phyloP scores from a whole-genome alignment of 2,113 vertebrate genomes.

The Sceloporus tristichus region DNA sequence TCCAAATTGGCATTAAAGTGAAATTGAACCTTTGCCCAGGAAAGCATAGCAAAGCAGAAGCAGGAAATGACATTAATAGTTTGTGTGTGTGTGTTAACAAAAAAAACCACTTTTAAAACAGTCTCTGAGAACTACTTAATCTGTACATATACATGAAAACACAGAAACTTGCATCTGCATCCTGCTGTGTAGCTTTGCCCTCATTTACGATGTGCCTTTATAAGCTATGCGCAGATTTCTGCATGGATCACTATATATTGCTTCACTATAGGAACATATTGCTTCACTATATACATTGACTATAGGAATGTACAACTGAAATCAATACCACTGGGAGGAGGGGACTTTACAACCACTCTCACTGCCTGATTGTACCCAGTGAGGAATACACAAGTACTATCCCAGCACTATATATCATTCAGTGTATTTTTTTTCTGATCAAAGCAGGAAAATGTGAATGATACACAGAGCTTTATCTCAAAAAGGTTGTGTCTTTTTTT shows the following conservation, averaged over 20 bases:
- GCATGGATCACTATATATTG: slow-evolving; percentile 42
- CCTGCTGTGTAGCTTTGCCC: slow-evolving; percentile 6
- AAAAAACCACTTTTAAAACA: no score
- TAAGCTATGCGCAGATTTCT: slow-evolving; percentile 61
- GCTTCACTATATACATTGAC: no score
- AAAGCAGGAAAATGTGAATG: slow-evolving; percentile 44
- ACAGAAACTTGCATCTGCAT: slow-evolving; percentile 22
- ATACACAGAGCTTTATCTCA: slow-evolving; percentile 42
- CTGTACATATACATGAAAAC: slow-evolving; percentile 6
- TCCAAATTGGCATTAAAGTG: no score
- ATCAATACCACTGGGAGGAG: slow-evolving; percentile 62
- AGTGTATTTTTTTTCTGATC: slow-evolving; percentile 4
- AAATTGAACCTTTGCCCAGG: no score
- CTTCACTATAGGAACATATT: no score
- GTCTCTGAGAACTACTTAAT: no score
- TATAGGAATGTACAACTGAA: slow-evolving; percentile 46
- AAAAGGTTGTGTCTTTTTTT: slow-evolving; percentile 29
- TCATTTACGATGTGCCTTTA: slow-evolving; percentile 30
- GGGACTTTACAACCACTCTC: slow-evolving; percentile 50
- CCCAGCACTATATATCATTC: slow-evolving; percentile 31
- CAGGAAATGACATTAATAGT: no score
- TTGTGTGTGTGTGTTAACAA: no score
- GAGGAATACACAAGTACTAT: slow-evolving; percentile 32
- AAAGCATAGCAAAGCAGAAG: no score
- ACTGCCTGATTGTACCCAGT: not conserved